phyloP scores from a whole-genome alignment of 2,888 invertebrate species.

The Sinopyrophorus schimmeli region DNA sequence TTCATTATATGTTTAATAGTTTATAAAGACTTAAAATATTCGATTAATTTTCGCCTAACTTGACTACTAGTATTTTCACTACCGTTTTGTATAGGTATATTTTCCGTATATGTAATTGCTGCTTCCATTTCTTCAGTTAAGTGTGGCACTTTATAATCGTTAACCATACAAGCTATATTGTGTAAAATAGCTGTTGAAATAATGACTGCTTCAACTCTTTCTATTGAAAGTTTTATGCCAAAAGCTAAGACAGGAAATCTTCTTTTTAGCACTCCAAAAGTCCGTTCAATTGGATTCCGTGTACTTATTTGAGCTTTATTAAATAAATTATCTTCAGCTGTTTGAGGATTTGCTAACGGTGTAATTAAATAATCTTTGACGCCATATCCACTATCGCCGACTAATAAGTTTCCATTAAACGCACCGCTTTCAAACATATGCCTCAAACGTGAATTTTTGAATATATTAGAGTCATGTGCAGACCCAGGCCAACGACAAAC shows the following conservation, averaged over 20 bases:
- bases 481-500: constrained; percentile 41
- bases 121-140: no score
- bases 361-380: constrained; percentile 37
- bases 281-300: constrained; percentile 39
- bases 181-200: constrained; percentile 35
- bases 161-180: constrained; percentile 36
- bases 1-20: no score
- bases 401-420: constrained; percentile 30
- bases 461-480: constrained; percentile 20
- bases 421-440: constrained; percentile 10
- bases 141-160: no score
- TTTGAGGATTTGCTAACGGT: constrained; percentile 31
- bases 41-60: no score
- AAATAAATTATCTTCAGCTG: constrained; percentile 29
- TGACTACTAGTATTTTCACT: no score
- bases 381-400: constrained; percentile 42
- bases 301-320: constrained; percentile 39
- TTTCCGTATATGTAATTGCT: no score
- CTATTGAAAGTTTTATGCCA: constrained; percentile 38
- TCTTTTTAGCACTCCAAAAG: constrained; percentile 40
- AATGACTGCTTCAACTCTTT: constrained; percentile 31
- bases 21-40: no score
- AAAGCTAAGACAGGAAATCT: constrained; percentile 42
- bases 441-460: constrained; percentile 16
- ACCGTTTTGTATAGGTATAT: no score